phyloP scores from a whole-genome alignment of 2,888 invertebrate species.

The Phengaris alcon region DNA sequence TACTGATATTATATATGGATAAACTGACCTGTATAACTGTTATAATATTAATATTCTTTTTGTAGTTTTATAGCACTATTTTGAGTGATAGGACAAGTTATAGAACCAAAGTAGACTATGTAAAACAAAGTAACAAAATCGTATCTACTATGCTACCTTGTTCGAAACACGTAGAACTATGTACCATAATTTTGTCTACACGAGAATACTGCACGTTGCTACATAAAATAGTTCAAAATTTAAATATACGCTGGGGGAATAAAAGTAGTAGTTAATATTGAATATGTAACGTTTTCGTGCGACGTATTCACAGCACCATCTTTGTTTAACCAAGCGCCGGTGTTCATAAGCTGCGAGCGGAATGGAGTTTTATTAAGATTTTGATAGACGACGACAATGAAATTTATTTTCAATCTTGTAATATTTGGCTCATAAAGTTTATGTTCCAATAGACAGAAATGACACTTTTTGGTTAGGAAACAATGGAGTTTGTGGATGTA shows the following conservation, averaged over 20 bases:
- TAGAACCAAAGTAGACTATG: too few relatives aligned
- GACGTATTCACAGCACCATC: constrained; percentile 33
- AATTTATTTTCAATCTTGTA: constrained; percentile 1
- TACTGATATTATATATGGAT: too few relatives aligned
- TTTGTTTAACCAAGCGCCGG: constrained; percentile 31
- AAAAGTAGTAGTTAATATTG: constrained; percentile 29
- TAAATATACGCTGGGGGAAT: constrained; percentile 5
- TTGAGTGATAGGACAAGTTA: too few relatives aligned
- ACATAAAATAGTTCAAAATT: constrained; percentile 4
- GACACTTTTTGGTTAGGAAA: not conserved
- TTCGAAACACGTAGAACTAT: not conserved
- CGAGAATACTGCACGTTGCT: not conserved
- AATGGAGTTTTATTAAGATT: constrained; percentile 23
- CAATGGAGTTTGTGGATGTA: not conserved
- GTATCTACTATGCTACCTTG: not conserved
- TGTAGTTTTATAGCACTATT: too few relatives aligned
- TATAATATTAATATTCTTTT: too few relatives aligned
- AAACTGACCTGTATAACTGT: too few relatives aligned
- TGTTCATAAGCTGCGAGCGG: constrained; percentile 28
- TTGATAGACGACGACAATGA: constrained; percentile 23
- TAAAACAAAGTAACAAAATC: too few relatives aligned
- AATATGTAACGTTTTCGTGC: constrained; percentile 32
- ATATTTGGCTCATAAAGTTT: constrained; percentile 6
- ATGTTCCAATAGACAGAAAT: not conserved
- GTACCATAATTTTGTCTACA: not conserved